These are phyloP conservation scores for Crocuta crocuta DNA, from an alignment of 2,113 vertebrate genomes.

Conservation along the genomic window DNA sequence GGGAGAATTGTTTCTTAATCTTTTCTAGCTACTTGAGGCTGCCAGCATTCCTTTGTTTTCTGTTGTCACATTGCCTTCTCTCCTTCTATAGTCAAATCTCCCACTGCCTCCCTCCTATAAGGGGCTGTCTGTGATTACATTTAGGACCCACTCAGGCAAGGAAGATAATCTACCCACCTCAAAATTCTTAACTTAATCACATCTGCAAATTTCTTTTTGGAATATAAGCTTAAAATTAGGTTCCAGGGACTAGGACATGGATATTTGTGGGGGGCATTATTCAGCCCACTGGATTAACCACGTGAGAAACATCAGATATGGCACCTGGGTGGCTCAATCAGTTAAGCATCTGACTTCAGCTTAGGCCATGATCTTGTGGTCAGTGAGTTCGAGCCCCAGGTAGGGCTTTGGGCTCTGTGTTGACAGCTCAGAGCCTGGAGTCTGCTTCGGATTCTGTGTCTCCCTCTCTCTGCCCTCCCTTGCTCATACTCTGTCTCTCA, in stretches of 20 bases:
- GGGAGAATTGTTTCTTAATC: not conserved
- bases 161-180: not conserved
- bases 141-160: not conserved
- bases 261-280: not conserved
- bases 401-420: no score
- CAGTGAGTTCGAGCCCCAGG: no score
- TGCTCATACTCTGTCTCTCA: no score
- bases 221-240: not conserved
- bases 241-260: not conserved
- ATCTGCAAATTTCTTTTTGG: not conserved
- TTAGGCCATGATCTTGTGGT: no score
- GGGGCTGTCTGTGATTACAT: not conserved
- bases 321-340: no score
- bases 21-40: not conserved
- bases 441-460: no score
- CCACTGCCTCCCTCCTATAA: not conserved
- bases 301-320: not conserved
- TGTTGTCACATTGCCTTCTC: not conserved
- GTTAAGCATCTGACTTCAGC: no score
- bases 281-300: not conserved
- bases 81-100: not conserved
- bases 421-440: no score
- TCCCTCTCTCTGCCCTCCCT: no score
- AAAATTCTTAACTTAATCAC: not conserved
- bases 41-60: not conserved